Percentiles rank a stretch among this genome's conserved stretches.
Conservation (phyloP, 2,797 vertebrate species). For the Sebastes umbrosus region DNA sequence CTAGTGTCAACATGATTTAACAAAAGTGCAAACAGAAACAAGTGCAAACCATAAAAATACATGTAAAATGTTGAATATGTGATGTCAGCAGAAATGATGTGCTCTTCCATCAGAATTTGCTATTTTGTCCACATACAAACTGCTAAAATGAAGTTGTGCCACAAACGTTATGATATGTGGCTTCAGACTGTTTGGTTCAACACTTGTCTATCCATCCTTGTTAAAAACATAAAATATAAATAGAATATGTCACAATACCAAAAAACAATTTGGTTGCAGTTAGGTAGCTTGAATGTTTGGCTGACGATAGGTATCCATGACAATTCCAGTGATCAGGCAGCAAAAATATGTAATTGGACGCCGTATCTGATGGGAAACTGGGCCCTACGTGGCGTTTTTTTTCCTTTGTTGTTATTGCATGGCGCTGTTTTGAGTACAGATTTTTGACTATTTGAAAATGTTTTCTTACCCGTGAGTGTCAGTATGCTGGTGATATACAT, state of each 20-base stretch:
- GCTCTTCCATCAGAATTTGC: background rate
- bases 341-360: background rate
- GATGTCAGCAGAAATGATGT: background rate
- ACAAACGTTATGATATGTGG: background rate
- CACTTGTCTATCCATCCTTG: background rate
- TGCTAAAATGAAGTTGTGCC: background rate
- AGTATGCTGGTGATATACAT: background rate
- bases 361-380: background rate
- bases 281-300: background rate
- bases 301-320: background rate
- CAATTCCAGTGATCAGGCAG: background rate
- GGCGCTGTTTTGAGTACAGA: background rate
- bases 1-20: slow-evolving; percentile 7
- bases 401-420: background rate
- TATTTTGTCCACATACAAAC: background rate
- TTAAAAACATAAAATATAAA: background rate
- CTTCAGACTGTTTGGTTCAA: background rate
- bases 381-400: background rate
- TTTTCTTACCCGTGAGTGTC: background rate
- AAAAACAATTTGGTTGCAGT: background rate
- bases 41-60: background rate
- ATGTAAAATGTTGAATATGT: background rate
- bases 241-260: background rate
- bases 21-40: background rate
- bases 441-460: background rate